These are phyloP conservation scores for Cheumatopsyche charites DNA, from an alignment of 1,140 invertebrate genomes.

Conservation along the genomic window DNA sequence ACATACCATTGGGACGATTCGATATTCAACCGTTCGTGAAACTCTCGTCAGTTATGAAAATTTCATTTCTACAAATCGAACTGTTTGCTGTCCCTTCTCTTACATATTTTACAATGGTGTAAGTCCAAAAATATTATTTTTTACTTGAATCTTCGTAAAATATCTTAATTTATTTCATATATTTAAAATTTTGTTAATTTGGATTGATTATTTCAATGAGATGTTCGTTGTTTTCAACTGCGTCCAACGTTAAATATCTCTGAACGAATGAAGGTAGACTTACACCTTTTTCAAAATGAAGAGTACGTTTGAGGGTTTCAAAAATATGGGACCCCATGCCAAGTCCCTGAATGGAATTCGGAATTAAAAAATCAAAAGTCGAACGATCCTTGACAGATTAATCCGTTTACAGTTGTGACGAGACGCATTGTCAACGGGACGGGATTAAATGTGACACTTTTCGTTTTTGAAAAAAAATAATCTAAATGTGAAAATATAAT, in stretches of 20 bases:
- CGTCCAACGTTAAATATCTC: no score
- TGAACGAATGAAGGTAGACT: no score
- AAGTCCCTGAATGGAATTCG: slow-evolving; percentile 25
- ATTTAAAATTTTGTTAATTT: no score
- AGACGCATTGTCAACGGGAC: slow-evolving; percentile 29
- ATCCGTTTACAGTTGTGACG: slow-evolving; percentile 40
- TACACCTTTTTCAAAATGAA: no score
- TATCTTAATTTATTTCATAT: no score
- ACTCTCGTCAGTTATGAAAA: not conserved
- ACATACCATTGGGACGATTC: slow-evolving; percentile 22
- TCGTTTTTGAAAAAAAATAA: slow-evolving; percentile 19
- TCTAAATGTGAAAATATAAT: not conserved
- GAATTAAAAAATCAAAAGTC: slow-evolving; percentile 38
- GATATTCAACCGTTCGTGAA: slow-evolving; percentile 21
- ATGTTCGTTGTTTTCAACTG: no score
- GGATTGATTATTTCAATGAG: no score
- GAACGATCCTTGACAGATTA: slow-evolving; percentile 38
- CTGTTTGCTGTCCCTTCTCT: no score
- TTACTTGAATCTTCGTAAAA: no score
- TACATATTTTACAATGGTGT: no score
- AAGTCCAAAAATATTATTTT: no score
- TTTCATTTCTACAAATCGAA: not conserved
- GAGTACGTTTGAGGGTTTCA: no score
- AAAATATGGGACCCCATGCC: not conserved
- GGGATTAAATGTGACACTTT: slow-evolving; percentile 38